Evolutionary conservation across 2,797 vertebrate species (phyloP), one percentile per base, ranked within the genome.

Genomic region (Enteromius trimaculatus): DNA sequence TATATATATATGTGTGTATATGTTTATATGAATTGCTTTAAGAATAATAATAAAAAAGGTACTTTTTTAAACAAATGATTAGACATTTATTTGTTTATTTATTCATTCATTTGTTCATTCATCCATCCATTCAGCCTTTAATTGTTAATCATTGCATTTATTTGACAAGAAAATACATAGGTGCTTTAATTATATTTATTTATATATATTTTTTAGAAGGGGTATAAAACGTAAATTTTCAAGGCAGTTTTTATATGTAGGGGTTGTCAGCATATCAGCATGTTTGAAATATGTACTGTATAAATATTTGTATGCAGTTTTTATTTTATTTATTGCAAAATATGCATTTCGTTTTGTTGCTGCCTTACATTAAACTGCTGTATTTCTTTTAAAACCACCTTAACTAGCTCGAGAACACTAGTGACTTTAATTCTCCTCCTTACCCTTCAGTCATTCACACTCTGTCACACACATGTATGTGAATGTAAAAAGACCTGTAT

Each of bases 401-500:
- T 60, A 60, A 79, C 23, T 9, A 44, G 23, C 34, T 8, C 2
- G 17, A 49, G 1, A 53, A 11, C 3, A 3, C 19, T 58, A 49
- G 6, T 60, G 60, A 6, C 26, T 58, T 34, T 10, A n/a, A 16
- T 39, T n/a, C 19, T 34, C 55, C 11, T 37, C 10, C 80, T 82
- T 14, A 13, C 71, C 31, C 17, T 75, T 64, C 19, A 9, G 19
- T 64, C 31, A 53, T 75, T 39, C 39, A 26, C 34, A 55, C 6
- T 16, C 53, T 34, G 17, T 39, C 65, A 55, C 10, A n/a, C 14
- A 21, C 42, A 26, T 53, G 34, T 31, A n/a, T 23, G 29, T 53
- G 39, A 39, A 53, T 49, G 14, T 79, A 78, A 83, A 83, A 9
- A 70, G 16, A 13, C 62, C 66, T 74, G 34, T 60, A 72, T 58